These are phyloP conservation scores for Apis florea DNA, from an alignment of 1,140 invertebrate species.

Conservation along the genomic window DNA sequence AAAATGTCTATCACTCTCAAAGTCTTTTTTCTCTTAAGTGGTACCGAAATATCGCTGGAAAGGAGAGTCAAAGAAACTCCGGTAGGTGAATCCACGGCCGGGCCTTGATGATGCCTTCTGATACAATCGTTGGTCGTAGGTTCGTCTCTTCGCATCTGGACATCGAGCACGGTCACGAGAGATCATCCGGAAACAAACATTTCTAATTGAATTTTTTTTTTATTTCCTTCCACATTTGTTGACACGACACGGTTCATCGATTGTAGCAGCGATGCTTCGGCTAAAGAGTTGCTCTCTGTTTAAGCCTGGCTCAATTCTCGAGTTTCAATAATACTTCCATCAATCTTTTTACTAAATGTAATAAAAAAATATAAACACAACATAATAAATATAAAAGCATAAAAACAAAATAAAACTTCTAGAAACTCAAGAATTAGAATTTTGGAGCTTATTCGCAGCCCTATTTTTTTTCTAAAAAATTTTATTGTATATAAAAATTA, in stretches of 20 bases:
- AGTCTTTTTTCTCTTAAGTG: constrained; percentile 60
- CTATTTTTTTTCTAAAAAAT: not conserved
- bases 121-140: constrained; percentile 81
- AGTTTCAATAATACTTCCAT: not conserved
- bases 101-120: constrained; percentile 75
- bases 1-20: constrained; percentile 55
- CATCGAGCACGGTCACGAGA: constrained; percentile 40
- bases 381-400: not conserved
- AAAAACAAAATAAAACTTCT: not conserved
- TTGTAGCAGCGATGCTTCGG: constrained; percentile 40
- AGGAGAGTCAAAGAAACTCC: constrained; percentile 90
- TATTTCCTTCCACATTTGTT: not conserved
- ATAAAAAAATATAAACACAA: not conserved
- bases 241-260: not conserved
- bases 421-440: constrained; percentile 7
- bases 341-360: not conserved
- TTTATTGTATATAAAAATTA: too few species aligned
- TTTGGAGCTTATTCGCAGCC: not conserved
- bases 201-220: constrained; percentile 55
- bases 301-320: not conserved
- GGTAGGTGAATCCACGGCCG: constrained; percentile 85
- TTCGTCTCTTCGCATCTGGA: constrained; percentile 81
- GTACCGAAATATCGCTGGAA: constrained; percentile 93
- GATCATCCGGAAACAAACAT: constrained; percentile 71
- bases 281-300: not conserved